Conservation (phyloP, 2,888 invertebrate species). For the Cataglyphis altisquamis region DNA sequence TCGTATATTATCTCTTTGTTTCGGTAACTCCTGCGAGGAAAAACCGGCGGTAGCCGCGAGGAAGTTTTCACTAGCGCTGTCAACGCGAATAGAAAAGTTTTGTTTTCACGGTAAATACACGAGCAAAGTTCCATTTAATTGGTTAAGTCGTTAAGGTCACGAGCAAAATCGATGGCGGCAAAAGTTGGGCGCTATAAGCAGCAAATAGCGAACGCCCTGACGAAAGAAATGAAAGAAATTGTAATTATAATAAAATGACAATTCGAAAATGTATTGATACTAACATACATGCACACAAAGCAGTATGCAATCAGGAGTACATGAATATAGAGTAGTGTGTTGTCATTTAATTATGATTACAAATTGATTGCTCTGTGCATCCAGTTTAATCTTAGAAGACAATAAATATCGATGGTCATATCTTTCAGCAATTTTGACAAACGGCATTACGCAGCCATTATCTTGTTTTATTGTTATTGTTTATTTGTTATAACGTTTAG, state of each 20-base stretch:
- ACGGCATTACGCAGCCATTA: not conserved
- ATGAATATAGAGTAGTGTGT: constrained; percentile 19
- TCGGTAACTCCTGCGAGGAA: constrained; percentile 39
- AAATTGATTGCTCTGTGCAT: constrained; percentile 11
- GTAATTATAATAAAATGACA: not conserved
- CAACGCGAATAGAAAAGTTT: constrained; percentile 56
- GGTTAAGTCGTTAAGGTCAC: constrained; percentile 63
- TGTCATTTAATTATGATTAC: constrained; percentile 47
- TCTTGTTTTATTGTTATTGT: not conserved
- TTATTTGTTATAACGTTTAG: not conserved
- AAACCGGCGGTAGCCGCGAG: constrained; percentile 35
- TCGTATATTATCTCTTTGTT: constrained; percentile 43
- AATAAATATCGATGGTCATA: not conserved
- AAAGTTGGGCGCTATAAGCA: constrained; percentile 50
- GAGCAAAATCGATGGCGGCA: constrained; percentile 50
- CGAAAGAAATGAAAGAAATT: constrained; percentile 19
- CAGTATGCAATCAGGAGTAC: constrained; percentile 1
- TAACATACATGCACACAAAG: not conserved
- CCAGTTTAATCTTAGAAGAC: constrained; percentile 15
- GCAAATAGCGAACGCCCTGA: not conserved
- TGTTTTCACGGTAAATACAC: constrained; percentile 50
- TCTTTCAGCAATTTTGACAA: not conserved
- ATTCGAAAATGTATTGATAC: not conserved
- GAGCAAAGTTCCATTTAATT: constrained; percentile 64
- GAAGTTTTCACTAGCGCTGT: constrained; percentile 22